phyloP scores from a whole-genome alignment of 1,140 invertebrate species.

The Caenorhabditis remanei region DNA sequence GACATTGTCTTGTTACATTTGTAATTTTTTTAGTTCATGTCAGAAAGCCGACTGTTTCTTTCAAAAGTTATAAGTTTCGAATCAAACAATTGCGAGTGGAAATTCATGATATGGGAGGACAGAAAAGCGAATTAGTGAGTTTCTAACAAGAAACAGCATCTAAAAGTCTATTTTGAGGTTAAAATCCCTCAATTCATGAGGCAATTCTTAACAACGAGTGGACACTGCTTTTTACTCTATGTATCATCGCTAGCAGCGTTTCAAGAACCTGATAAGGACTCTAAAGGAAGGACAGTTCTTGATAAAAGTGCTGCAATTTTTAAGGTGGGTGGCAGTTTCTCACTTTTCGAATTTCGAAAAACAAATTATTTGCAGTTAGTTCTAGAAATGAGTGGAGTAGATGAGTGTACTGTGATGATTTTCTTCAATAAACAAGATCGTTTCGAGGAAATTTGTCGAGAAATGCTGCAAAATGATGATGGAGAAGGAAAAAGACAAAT shows the following conservation, averaged over 20 bases:
- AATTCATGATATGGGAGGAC: slow-evolving; percentile 72
- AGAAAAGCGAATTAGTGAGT: slow-evolving; percentile 68
- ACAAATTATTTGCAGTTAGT: slow-evolving; percentile 54
- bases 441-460: slow-evolving; percentile 61
- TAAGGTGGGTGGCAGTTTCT: slow-evolving; percentile 50
- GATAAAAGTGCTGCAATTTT: slow-evolving; percentile 69
- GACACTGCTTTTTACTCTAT: slow-evolving; percentile 69
- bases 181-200: slow-evolving; percentile 69
- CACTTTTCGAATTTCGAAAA: not conserved
- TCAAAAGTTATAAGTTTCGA: slow-evolving; percentile 70
- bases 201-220: slow-evolving; percentile 64
- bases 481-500: slow-evolving; percentile 50
- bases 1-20: not conserved
- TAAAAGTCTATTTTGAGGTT: slow-evolving; percentile 51
- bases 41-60: slow-evolving; percentile 69
- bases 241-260: slow-evolving; percentile 72
- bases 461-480: slow-evolving; percentile 52
- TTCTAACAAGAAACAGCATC: not conserved
- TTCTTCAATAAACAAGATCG: slow-evolving; percentile 74
- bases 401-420: slow-evolving; percentile 72
- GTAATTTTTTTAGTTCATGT: slow-evolving; percentile 63
- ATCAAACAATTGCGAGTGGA: slow-evolving; percentile 67
- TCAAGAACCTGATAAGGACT: slow-evolving; percentile 68
- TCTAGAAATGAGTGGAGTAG: slow-evolving; percentile 67
- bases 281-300: slow-evolving; percentile 68